Conservation (phyloP, 2,797 vertebrate species). For the Pangasius macronema region DNA sequence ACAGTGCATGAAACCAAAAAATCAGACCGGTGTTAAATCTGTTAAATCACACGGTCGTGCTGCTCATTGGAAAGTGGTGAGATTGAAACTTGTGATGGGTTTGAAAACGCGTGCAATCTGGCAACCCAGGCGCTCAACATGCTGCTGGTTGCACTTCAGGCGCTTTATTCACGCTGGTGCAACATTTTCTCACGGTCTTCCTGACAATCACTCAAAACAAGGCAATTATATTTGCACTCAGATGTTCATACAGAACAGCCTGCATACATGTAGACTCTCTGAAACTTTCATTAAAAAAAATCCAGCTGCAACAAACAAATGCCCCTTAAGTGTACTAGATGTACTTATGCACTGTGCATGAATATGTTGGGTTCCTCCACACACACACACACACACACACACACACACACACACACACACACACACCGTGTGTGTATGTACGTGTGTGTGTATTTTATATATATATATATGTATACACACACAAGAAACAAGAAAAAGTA, state of each 20-base stretch:
- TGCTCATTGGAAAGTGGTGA: neutral
- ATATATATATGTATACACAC: too few relatives aligned
- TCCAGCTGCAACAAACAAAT: neutral
- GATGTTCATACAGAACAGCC: neutral
- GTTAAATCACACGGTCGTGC: neutral
- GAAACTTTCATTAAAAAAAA: neutral
- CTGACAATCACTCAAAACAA: neutral
- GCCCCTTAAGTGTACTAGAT: too few relatives aligned
- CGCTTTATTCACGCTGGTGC: neutral
- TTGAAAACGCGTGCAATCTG: neutral
- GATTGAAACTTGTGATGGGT: neutral
- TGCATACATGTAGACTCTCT: neutral
- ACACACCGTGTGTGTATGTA: too few relatives aligned
- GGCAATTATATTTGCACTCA: neutral
- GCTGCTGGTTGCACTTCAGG: neutral
- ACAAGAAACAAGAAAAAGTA: too few relatives aligned
- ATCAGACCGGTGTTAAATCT: neutral
- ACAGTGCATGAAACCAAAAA: neutral
- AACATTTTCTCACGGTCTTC: slow-evolving; percentile 22
- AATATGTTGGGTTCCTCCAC: neutral
- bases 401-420: neutral
- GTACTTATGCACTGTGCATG: neutral
- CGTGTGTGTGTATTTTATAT: too few relatives aligned
- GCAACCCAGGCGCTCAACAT: neutral
- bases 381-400: neutral